A percentile compares a stretch with the other conserved stretches of the same genome.
These are phyloP conservation scores for Asteroscopus sphinx DNA, from an alignment of 2,888 invertebrate genomes.

Conservation along the genomic window DNA sequence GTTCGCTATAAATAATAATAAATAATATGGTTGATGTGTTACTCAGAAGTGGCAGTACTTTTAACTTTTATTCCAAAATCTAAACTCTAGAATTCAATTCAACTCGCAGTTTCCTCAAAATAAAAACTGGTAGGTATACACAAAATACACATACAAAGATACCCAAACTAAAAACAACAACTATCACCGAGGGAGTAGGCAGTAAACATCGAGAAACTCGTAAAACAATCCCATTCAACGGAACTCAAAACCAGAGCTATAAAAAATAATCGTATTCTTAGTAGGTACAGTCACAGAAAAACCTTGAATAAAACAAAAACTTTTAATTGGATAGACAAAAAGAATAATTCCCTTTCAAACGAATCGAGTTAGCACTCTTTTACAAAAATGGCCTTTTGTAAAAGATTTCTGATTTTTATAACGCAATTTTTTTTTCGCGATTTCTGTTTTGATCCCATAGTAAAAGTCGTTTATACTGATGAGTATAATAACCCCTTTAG, in stretches of 20 bases:
- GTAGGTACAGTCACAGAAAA: conserved; percentile 16
- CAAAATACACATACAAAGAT: conserved; percentile 9
- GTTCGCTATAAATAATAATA: too few species aligned
- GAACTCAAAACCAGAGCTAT: conserved; percentile 35
- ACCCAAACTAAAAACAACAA: conserved; percentile 25
- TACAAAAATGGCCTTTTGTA: not conserved
- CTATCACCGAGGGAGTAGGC: conserved; percentile 39
- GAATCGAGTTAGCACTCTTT: conserved; percentile 9
- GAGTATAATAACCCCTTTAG: too few species aligned
- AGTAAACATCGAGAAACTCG: conserved; percentile 47
- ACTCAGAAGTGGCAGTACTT: too few species aligned
- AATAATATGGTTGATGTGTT: too few species aligned
- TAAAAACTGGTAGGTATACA: not conserved
- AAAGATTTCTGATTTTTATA: not conserved
- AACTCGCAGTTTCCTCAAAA: too few species aligned
- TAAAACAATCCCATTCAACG: conserved; percentile 47
- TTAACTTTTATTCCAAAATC: too few species aligned
- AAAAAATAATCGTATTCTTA: conserved; percentile 50
- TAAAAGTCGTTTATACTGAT: too few species aligned
- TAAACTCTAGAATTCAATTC: too few species aligned
- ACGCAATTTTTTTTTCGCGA: too few species aligned
- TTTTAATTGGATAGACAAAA: conserved; percentile 58
- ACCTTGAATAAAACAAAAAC: conserved; percentile 44
- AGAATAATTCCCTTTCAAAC: conserved; percentile 13
- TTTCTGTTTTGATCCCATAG: too few species aligned